Percentiles rank a stretch among this genome's conserved stretches.
These are phyloP conservation scores for Campoletis sonorensis DNA, from an alignment of 1,140 invertebrate species.

Conservation along the genomic window DNA sequence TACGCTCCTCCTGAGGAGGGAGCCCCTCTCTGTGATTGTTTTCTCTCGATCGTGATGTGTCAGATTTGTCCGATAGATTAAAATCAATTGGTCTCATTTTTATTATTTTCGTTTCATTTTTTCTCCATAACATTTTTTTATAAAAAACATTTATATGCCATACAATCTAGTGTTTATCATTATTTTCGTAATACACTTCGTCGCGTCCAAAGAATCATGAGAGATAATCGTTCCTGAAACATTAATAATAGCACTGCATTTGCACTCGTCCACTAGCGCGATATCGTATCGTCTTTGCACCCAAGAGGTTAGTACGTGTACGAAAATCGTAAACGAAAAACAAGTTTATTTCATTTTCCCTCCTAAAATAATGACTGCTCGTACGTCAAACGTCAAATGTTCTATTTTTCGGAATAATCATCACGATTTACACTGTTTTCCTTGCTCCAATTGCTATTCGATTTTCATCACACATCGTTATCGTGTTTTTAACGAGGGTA, in stretches of 20 bases:
- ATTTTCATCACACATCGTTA: not conserved
- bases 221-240: not conserved
- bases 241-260: no score
- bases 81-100: constrained; percentile 8
- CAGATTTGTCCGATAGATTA: constrained; percentile 49
- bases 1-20: constrained; percentile 31
- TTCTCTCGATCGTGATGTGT: constrained; percentile 59
- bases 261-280: no score
- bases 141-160: not conserved
- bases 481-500: not conserved
- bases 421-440: not conserved
- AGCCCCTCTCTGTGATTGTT: constrained; percentile 53
- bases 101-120: not conserved
- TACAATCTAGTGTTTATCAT: no score
- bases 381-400: no score
- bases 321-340: no score
- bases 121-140: not conserved
- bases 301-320: no score
- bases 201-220: no score
- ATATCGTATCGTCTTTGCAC: no score
- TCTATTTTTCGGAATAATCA: no score
- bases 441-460: not conserved
- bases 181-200: no score
- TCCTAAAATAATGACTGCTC: no score
- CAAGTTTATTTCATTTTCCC: no score